Conservation (phyloP, 2,113 vertebrate species). For the Fukomys damarensis region DNA sequence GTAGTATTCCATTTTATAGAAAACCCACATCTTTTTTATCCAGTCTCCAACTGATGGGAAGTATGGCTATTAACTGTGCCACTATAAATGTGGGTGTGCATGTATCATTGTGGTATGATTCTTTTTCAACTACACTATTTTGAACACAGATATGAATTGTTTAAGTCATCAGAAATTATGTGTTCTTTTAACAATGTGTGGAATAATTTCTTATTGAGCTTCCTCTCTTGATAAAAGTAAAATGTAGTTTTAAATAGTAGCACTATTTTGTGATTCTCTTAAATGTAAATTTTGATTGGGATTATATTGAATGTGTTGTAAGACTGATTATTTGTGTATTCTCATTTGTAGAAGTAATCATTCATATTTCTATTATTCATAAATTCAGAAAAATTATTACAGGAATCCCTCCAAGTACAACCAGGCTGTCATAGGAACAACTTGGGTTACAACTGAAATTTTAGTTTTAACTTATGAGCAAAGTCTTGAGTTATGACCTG, state of each 20-base stretch:
- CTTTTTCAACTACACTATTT: not conserved
- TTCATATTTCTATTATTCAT: not conserved
- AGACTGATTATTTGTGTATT: not conserved
- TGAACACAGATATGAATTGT: not conserved
- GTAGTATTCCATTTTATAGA: too few relatives aligned
- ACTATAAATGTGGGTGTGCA: too few relatives aligned
- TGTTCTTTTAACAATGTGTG: not conserved
- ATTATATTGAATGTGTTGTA: not conserved
- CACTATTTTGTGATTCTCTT: not conserved
- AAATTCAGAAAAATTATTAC: not conserved
- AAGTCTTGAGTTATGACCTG: too few relatives aligned
- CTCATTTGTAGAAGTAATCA: constrained; percentile 1
- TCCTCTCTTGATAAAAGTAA: not conserved
- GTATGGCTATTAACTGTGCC: too few relatives aligned
- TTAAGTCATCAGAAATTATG: not conserved
- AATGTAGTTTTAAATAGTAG: not conserved
- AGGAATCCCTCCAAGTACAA: too few relatives aligned
- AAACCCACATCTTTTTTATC: too few relatives aligned
- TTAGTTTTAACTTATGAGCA: too few relatives aligned
- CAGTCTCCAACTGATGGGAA: too few relatives aligned
- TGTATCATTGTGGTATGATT: too few relatives aligned
- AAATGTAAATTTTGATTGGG: not conserved
- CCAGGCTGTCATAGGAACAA: too few relatives aligned
- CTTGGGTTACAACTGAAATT: too few relatives aligned
- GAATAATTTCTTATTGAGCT: not conserved